Base-by-base conservation (phyloP, 2,113 vertebrate genomes). In the Dipodomys merriami region DNA sequence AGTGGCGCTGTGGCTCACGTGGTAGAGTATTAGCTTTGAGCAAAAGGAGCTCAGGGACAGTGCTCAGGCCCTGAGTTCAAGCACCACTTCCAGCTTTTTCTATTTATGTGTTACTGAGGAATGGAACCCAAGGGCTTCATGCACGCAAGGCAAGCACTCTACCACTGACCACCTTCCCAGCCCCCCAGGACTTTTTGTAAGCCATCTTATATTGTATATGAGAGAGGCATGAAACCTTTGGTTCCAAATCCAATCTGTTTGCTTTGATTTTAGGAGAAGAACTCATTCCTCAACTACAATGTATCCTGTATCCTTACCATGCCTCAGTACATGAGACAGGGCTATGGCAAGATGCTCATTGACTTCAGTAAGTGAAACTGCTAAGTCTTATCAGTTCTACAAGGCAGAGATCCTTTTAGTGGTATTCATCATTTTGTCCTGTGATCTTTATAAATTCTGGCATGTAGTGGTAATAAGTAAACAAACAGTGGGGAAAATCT, bases 281-380 rank as follows among this genome's bases (percentile, higher is more conserved):
- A 99, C 97, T 99, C 99, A 39, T 99, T 99, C 96, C 99, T 99
- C 92, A 99, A 99, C 98, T 99, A 99, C 97, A 99, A 99, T 0
- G 99, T 99, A 0, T 99, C 99, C 73, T 99, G 99, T 96, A 99
- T 99, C 97, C 98, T 99, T 92, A 99, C 99, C 2, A 99, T 99
- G 99, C 99, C 99, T 9, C 99, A 99, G 93, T 99, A 99, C 96
- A 99, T 99, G 99, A 99, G 99, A 23, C 99, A 99, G 83, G 99
- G 99, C 83, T 99, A 99, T 1, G 99, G 99, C 95, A 99, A 99
- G 98, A 99, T 99, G 99, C 99, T 99, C 89, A 99, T 99, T 27
- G 99, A 99, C 96, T 99, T 99, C 98, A 99, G 99, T 99, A 97
- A 97, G 99, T 99, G 84, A 27, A 65, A 27, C 46, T 57, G 65